A percentile compares a stretch with the other conserved stretches of the same genome.
Conservation (phyloP, 2,888 invertebrate species). For the Aelia acuminata region DNA sequence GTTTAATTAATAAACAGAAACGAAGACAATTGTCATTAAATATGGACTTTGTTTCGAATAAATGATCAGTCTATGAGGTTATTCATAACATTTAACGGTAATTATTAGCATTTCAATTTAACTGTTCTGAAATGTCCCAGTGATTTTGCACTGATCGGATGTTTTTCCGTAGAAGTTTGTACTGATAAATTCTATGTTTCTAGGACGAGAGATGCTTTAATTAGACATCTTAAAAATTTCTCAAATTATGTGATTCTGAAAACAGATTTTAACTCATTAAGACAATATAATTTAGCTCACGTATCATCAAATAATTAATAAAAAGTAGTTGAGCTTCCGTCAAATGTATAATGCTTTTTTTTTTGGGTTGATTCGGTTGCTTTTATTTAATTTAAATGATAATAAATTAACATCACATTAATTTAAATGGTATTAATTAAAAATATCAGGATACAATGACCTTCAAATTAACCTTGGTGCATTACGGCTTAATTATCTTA, state of each 20-base stretch:
- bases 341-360: too few species aligned
- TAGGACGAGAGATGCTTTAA: not conserved
- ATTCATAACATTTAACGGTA: not conserved
- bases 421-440: too few species aligned
- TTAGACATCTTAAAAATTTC: too few species aligned
- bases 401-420: too few species aligned
- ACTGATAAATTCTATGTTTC: not conserved
- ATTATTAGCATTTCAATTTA: not conserved
- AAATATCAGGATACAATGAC: too few species aligned
- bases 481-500: not conserved
- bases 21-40: not conserved
- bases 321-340: too few species aligned
- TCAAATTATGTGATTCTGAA: too few species aligned
- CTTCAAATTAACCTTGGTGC: not conserved
- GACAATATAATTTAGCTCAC: too few species aligned
- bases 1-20: not conserved
- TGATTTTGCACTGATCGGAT: not conserved
- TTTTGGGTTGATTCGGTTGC: too few species aligned
- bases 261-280: too few species aligned
- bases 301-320: too few species aligned
- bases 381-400: too few species aligned
- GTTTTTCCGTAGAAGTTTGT: not conserved
- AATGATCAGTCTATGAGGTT: not conserved
- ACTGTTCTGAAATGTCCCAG: not conserved
- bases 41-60: not conserved